Conservation (phyloP, 2,888 invertebrate species). For the Parnassius smintheus region DNA sequence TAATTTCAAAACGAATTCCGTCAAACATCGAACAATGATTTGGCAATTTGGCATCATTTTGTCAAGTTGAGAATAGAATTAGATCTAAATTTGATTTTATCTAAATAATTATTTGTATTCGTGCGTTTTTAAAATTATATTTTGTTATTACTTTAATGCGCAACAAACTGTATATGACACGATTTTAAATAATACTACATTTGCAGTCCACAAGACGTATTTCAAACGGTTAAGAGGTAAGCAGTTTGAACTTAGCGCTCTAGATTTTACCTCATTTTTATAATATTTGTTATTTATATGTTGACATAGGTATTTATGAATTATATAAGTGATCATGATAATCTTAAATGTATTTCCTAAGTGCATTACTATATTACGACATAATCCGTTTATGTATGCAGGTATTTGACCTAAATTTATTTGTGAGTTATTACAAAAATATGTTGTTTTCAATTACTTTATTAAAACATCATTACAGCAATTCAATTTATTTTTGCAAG, state of each 20-base stretch:
- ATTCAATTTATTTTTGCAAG: no score
- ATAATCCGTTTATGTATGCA: constrained; percentile 43
- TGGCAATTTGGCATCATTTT: constrained; percentile 46
- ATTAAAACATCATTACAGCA: no score
- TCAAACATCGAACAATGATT: constrained; percentile 46
- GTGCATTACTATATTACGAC: constrained; percentile 44
- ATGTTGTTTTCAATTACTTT: no score
- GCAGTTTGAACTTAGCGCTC: constrained; percentile 46
- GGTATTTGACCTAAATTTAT: constrained; percentile 49
- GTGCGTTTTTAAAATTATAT: no score
- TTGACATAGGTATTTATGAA: constrained; percentile 44
- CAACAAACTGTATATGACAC: no score
- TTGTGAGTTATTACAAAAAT: neutral
- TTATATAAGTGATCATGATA: constrained; percentile 64
- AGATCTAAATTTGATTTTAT: no score
- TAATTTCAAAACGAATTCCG: no score
- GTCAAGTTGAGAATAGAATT: no score
- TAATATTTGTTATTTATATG: constrained; percentile 50
- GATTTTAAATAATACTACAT: no score
- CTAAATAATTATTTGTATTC: no score
- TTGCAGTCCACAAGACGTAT: constrained; percentile 30
- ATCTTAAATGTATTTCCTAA: constrained; percentile 49
- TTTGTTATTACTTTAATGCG: no score
- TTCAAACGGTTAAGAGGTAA: constrained; percentile 43
- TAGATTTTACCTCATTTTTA: constrained; percentile 31